Conservation (phyloP, 1,140 invertebrate genomes). For the Drosophila yakuba region DNA sequence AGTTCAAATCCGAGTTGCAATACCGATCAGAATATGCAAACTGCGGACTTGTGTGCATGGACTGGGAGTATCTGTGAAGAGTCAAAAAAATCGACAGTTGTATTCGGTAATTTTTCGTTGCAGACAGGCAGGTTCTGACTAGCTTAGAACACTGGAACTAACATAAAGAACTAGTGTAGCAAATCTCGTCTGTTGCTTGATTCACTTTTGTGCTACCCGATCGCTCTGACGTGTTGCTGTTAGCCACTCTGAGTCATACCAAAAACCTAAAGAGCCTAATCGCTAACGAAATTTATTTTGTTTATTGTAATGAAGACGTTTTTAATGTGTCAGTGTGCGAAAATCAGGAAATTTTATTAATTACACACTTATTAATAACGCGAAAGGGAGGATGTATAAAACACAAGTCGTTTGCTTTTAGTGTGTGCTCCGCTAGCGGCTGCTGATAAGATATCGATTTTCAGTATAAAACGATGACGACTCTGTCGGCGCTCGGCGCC, state of each 20-base stretch:
- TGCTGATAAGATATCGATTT: constrained; percentile 77
- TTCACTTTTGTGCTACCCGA: constrained; percentile 1
- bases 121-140: not conserved
- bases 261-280: constrained; percentile 9
- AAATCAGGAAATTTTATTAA: constrained; percentile 14
- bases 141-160: not conserved
- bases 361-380: constrained; percentile 9
- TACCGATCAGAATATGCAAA: constrained; percentile 53
- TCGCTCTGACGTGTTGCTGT: constrained; percentile 26
- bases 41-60: constrained; percentile 56
- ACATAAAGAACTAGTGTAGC: constrained; percentile 3
- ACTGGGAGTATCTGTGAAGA: constrained; percentile 65
- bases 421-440: not conserved
- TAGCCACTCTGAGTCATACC: constrained; percentile 18
- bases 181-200: constrained; percentile 12
- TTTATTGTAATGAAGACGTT: constrained; percentile 1
- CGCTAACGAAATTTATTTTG: constrained; percentile 11
- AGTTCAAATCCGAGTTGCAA: constrained; percentile 79
- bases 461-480: constrained; percentile 11
- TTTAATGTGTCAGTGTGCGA: no score
- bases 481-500: not conserved
- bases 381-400: not conserved
- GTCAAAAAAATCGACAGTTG: constrained; percentile 7
- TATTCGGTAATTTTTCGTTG: not conserved
- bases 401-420: not conserved